phyloP scores from a whole-genome alignment of 1,140 invertebrate species.

The Brachionus sp. region DNA sequence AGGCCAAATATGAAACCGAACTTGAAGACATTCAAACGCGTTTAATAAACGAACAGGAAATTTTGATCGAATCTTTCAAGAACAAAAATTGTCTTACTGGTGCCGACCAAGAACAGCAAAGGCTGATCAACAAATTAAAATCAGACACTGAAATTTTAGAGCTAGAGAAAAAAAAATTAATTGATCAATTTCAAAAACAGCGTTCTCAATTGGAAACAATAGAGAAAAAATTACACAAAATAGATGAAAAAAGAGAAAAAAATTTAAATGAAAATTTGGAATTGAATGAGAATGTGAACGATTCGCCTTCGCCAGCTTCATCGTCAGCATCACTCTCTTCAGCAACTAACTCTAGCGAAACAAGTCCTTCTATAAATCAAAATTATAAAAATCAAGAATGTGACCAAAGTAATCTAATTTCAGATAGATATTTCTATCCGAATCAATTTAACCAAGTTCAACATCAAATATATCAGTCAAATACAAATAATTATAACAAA shows the following conservation, averaged over 20 bases:
- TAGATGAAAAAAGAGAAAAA: not conserved
- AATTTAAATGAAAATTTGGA: constrained; percentile 17
- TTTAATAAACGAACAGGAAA: constrained; percentile 32
- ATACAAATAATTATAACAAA: constrained; percentile 10
- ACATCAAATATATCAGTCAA: not conserved
- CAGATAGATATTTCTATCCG: not conserved
- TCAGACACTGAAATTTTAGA: constrained; percentile 27
- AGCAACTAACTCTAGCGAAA: constrained; percentile 20
- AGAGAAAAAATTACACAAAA: constrained; percentile 33
- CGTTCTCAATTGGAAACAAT: constrained; percentile 5
- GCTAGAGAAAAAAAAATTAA: constrained; percentile 1
- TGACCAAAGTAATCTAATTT: not conserved
- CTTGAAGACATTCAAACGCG: constrained; percentile 40
- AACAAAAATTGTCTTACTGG: not conserved
- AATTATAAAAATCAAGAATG: not conserved
- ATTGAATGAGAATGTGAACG: not conserved
- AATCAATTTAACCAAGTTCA: not conserved
- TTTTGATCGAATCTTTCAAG: constrained; percentile 15
- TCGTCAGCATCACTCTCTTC: constrained; percentile 33
- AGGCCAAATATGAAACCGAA: constrained; percentile 38
- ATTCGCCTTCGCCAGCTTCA: not conserved
- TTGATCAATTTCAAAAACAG: constrained; percentile 29
- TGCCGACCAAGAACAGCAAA: constrained; percentile 23
- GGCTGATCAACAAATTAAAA: not conserved
- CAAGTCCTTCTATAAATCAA: not conserved